These are phyloP conservation scores for Pedionomus torquatus DNA, from an alignment of 2,113 vertebrate species.

Conservation along the genomic window DNA sequence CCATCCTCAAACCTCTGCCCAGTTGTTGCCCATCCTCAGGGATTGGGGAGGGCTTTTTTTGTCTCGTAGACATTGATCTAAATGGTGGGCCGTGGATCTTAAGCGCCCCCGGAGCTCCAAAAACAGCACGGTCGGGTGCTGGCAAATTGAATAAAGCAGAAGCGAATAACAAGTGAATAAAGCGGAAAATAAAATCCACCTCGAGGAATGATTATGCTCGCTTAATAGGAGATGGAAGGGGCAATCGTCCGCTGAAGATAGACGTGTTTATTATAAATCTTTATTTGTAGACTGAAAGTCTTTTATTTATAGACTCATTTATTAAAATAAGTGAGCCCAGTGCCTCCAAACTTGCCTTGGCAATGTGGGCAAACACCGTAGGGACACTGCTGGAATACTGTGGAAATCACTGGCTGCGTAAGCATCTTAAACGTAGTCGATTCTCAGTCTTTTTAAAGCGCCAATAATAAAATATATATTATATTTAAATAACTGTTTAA, in stretches of 20 bases:
- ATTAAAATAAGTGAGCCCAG: not conserved
- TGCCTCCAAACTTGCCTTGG: not conserved
- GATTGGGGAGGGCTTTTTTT: slow-evolving; percentile 37
- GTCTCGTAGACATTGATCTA: not conserved
- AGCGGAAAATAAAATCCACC: not conserved
- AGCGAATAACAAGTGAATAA: not conserved
- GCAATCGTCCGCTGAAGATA: not conserved
- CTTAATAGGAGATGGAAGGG: not conserved
- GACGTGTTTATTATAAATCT: not conserved
- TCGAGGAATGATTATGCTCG: fast-evolving
- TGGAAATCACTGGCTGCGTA: not conserved
- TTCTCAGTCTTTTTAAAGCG: not conserved
- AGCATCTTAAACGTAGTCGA: not conserved
- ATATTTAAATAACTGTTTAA: not conserved
- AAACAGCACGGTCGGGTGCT: not conserved
- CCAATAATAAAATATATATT: not conserved
- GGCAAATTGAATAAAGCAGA: not conserved
- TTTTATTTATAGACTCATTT: not conserved
- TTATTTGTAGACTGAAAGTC: not conserved
- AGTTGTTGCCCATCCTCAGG: not conserved
- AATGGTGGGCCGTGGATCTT: not conserved
- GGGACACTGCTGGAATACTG: not conserved
- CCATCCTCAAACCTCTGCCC: not conserved
- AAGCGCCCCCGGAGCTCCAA: not conserved
- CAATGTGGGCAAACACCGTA: not conserved